Evolutionary conservation across 1,140 invertebrate genomes (phyloP), one percentile per base, ranked within the genome.

Genomic region (Zaprionus camerounensis): DNA sequence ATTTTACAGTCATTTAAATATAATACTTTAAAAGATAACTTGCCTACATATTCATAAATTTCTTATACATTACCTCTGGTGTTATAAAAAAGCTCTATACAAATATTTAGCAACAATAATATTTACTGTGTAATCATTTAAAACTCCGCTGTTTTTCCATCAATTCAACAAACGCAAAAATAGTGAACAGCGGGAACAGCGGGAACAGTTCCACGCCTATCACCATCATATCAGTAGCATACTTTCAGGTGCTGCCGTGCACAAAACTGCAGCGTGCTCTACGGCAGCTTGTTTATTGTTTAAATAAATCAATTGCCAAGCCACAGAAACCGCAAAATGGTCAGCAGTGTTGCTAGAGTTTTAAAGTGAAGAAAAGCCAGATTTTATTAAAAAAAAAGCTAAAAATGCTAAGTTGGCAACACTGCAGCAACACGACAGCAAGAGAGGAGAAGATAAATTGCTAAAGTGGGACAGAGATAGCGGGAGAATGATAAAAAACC

Each of bases 221-320:
- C n/a, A 3, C 7, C 6, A 46, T 46, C 17, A 64, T 58, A 41
- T 31, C n/a, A 5, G 55, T 49, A 44, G 67, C 59, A 49, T 71
- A 64, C 24, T 75, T 59, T 71, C 15, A 20, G 53, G 53, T 15
- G 13, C 61, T 22, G 59, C 13, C 24, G 20, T 57, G 24, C 17
- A 28, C 13, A 59, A 71, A 65, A 76, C 58, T 71, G 61, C n/a
- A 59, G 73, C 26, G 55, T 44, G 46, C 51, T 44, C 20, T 59
- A 55, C 28, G 55, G 61, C 68, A 24, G 61, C n/a, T 61, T 44
- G 46, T 55, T 76, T 65, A 71, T 76, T 66, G 46, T 76, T 71
- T 46, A 63, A 49, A 71, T 76, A 71, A 76, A 76, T 71, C 73
- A 71, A 76, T 76, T 64, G 68, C 36, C 55, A 24, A 63, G 73